Percentiles rank a stretch among this genome's conserved stretches.
These are phyloP conservation scores for Drosophila demipolita DNA, from an alignment of 2,888 invertebrate genomes.

Conservation along the genomic window DNA sequence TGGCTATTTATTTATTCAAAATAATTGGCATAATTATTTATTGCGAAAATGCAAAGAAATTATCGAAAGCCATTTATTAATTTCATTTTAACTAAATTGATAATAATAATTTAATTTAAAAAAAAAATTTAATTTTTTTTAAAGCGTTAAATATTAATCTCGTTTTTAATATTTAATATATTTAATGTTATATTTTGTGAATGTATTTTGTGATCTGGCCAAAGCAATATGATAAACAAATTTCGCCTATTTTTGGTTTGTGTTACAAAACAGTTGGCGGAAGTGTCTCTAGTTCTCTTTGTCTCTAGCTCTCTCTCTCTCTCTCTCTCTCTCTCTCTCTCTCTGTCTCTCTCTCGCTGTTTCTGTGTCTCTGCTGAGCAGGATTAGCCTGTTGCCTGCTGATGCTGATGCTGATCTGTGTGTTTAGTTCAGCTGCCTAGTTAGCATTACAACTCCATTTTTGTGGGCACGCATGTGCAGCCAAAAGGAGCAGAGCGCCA, in stretches of 20 bases:
- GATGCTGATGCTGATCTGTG: not conserved
- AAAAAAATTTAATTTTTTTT: not conserved
- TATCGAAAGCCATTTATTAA: not conserved
- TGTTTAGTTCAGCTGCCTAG: not conserved
- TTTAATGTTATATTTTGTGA: not conserved
- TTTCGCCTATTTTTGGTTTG: not conserved
- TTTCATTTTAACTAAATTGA: not conserved
- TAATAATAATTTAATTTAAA: not conserved
- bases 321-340: not conserved
- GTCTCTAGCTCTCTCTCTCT: not conserved
- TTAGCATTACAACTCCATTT: not conserved
- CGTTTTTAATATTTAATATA: not conserved
- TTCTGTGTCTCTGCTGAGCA: not conserved
- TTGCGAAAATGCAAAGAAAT: not conserved
- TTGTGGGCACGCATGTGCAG: slow-evolving; percentile 3
- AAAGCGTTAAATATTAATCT: not conserved
- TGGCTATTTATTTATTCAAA: not conserved
- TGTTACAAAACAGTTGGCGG: not conserved
- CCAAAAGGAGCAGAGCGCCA: slow-evolving; percentile 14
- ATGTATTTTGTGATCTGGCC: not conserved
- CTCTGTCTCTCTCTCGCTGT: not conserved
- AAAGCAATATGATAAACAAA: not conserved
- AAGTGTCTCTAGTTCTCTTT: not conserved
- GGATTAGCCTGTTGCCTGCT: not conserved
- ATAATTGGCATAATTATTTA: not conserved